Evolutionary conservation across 1,140 invertebrate species (phyloP), one percentile per base, ranked within the genome.

Genomic region (Pogonomyrmex californicus): DNA sequence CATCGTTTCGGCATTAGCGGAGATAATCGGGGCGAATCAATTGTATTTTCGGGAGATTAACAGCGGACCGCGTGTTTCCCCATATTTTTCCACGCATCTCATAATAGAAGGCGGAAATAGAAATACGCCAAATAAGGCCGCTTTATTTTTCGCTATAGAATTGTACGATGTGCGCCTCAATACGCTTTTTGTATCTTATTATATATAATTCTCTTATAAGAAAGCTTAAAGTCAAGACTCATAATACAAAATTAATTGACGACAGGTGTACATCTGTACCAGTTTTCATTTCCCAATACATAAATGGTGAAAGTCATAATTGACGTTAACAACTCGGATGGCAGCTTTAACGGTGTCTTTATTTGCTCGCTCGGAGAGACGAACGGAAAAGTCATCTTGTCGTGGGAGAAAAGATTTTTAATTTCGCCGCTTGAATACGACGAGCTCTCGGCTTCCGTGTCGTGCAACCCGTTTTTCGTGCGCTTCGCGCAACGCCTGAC

Each of bases 21-120:
- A 79, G 77, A 68, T 68, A 79, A 79, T 68, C 44, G 33, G 30
- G 47, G 33, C 77, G 63, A 54, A 79, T 56, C 62, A 77, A 77
- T 77, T 77, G 58, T 33, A 79, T 54, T 54, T 79, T 38, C 47
- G 36, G 41, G 33, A 36, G 47, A 66, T 51, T 66, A 79, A 38
- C 44, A 66, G 41, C 56, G 10, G 41, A 77, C 49, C 60, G n/a
- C 38, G 4, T 6, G 5, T 33, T 30, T 68, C 36, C 9, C 17
- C 60, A 7, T 38, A 38, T 54, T 79, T 79, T 66, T 54, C 14
- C 14, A 10, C 10, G 5, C 36, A 62, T 62, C 33, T 77, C n/a
- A 44, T 6, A 0, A 0, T 41, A 0, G 23, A 23, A n/a, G n/a
- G 5, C n/a, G 17, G 3, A 75, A 38, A 23, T 23, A 36, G 6